phyloP scores from a whole-genome alignment of 1,140 invertebrate genomes.

The Elymnias hypermnestra region DNA sequence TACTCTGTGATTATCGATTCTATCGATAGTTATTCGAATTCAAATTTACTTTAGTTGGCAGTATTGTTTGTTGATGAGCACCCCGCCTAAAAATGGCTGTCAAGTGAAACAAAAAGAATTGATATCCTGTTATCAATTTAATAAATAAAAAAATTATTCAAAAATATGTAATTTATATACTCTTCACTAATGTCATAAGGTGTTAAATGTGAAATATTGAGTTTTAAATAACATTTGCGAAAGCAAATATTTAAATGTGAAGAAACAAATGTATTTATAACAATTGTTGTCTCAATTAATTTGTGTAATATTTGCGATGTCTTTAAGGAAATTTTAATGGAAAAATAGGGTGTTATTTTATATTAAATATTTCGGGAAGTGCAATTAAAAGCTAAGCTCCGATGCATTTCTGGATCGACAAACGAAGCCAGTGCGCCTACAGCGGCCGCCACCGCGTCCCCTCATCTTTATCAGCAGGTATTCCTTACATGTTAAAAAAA shows the following conservation, averaged over 20 bases:
- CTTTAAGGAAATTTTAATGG: too few species aligned
- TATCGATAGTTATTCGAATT: not conserved
- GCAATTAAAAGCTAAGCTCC: constrained; percentile 24
- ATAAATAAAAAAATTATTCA: too few species aligned
- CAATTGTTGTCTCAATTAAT: too few species aligned
- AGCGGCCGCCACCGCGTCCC: constrained; percentile 77
- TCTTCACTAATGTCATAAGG: too few species aligned
- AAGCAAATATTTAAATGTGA: too few species aligned
- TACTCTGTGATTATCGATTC: constrained; percentile 11
- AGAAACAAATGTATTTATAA: too few species aligned
- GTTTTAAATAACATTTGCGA: too few species aligned
- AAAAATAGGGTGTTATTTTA: too few species aligned
- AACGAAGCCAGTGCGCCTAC: constrained; percentile 82
- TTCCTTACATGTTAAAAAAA: not conserved
- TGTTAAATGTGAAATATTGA: too few species aligned
- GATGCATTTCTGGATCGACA: constrained; percentile 86
- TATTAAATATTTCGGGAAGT: not conserved
- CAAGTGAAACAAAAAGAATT: constrained; percentile 21
- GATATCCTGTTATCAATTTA: not conserved
- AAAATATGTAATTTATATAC: too few species aligned
- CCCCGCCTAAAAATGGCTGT: constrained; percentile 36
- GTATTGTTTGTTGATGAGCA: constrained; percentile 38
- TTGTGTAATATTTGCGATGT: too few species aligned
- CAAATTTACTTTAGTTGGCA: too few species aligned
- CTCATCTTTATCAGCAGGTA: constrained; percentile 73